Percentiles rank a stretch among this genome's conserved stretches.
phyloP scores from a whole-genome alignment of 1,140 invertebrate species.

The Cardiocondyla obscurior region DNA sequence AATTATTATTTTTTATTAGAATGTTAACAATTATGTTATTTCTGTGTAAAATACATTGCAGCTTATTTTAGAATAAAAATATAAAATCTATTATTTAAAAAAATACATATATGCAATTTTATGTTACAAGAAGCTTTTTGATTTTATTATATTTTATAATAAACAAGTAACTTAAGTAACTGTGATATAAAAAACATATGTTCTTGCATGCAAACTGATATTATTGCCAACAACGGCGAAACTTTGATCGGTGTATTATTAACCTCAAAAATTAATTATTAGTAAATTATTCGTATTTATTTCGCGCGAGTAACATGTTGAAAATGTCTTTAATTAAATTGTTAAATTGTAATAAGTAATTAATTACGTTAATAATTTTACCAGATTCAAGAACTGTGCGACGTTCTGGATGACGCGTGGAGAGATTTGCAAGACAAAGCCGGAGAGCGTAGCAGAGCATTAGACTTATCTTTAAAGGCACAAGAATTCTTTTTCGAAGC shows the following conservation, averaged over 20 bases:
- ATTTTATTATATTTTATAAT: conserved; percentile 7
- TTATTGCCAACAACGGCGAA: neutral
- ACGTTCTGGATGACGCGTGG: conserved; percentile 88
- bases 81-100: neutral
- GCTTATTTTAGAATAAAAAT: neutral
- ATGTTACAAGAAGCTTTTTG: neutral
- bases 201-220: conserved; percentile 49
- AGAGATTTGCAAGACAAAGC: conserved; percentile 88
- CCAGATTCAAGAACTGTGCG: conserved; percentile 88
- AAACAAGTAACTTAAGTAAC: neutral
- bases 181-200: neutral
- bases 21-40: neutral
- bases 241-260: conserved; percentile 13
- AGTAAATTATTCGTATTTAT: conserved; percentile 5
- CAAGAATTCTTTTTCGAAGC: conserved; percentile 96
- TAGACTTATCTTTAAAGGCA: conserved; percentile 93
- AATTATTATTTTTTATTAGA: conserved; percentile 43
- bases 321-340: neutral
- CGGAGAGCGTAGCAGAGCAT: conserved; percentile 88
- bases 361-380: conserved; percentile 22
- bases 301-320: conserved; percentile 2
- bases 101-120: conserved; percentile 1
- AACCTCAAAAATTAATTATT: neutral
- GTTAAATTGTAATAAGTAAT: conserved; percentile 2
- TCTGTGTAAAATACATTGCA: conserved; percentile 16